These are phyloP conservation scores for Monomorium pharaonis DNA, from an alignment of 1,140 invertebrate species.

Conservation along the genomic window DNA sequence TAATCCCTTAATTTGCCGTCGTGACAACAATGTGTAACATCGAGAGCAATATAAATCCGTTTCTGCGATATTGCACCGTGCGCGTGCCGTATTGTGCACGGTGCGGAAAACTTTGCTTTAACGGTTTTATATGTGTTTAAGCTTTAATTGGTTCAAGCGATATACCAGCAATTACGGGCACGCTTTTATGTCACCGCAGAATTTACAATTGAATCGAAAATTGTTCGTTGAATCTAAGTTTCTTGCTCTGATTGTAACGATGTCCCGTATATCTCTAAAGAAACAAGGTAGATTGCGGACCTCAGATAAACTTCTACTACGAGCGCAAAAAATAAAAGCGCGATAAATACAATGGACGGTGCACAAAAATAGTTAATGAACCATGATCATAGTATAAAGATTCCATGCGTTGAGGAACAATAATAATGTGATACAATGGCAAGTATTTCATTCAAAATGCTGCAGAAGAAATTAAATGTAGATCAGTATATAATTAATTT, in stretches of 20 bases:
- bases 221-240: constrained; percentile 41
- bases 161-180: constrained; percentile 42
- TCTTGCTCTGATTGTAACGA: constrained; percentile 41
- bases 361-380: neutral
- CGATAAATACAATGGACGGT: constrained; percentile 7
- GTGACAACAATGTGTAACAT: constrained; percentile 7
- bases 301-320: constrained; percentile 33
- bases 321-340: constrained; percentile 27
- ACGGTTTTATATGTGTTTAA: constrained; percentile 57
- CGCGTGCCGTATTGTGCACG: constrained; percentile 20
- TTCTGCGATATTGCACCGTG: constrained; percentile 14
- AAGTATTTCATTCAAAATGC: neutral
- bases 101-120: constrained; percentile 25
- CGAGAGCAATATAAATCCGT: constrained; percentile 26
- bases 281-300: constrained; percentile 7
- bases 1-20: neutral
- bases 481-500: constrained; percentile 18
- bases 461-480: constrained; percentile 1
- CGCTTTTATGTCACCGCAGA: constrained; percentile 29
- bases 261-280: neutral
- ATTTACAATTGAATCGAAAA: constrained; percentile 51
- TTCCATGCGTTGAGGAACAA: neutral
- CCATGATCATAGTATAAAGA: constrained; percentile 3
- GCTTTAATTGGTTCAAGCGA: constrained; percentile 52
- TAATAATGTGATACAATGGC: constrained; percentile 22